Percentiles rank a stretch among this genome's conserved stretches.
phyloP scores from a whole-genome alignment of 2,113 vertebrate species.

The Chroicocephalus ridibundus region DNA sequence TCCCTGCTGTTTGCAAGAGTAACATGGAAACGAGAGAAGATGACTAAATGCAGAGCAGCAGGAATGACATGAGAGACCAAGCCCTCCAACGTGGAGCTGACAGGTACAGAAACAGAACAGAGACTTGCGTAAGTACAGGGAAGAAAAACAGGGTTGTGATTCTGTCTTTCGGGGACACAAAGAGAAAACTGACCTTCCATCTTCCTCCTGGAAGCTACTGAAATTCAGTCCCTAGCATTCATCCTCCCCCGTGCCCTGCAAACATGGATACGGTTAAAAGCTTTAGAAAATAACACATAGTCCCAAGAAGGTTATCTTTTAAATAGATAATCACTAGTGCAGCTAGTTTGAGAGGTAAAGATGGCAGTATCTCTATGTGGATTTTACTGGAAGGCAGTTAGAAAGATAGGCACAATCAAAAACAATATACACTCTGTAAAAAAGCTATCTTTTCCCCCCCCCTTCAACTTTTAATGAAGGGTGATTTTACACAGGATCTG shows the following conservation, averaged over 20 bases:
- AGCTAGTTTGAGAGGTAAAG: neutral
- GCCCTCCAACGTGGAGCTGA: neutral
- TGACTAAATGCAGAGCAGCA: neutral
- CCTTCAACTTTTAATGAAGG: neutral
- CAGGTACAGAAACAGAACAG: neutral
- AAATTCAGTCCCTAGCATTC: neutral
- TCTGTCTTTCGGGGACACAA: neutral
- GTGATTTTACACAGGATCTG: neutral
- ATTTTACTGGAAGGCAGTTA: neutral
- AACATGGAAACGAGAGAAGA: neutral
- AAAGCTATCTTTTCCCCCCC: neutral
- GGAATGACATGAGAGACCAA: neutral
- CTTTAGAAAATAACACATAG: neutral
- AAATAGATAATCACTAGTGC: neutral
- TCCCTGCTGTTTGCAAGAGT: neutral
- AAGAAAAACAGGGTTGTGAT: neutral
- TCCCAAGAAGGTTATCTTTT: neutral
- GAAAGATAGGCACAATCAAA: neutral
- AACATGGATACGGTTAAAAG: neutral
- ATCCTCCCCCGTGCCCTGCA: neutral
- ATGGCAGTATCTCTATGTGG: neutral
- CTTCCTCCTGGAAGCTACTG: neutral
- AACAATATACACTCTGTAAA: neutral
- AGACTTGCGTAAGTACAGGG: neutral
- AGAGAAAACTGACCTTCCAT: neutral